Percentiles rank a stretch among this genome's conserved stretches.
Conservation (phyloP, 2,797 vertebrate genomes). For the Characodon lateralis region DNA sequence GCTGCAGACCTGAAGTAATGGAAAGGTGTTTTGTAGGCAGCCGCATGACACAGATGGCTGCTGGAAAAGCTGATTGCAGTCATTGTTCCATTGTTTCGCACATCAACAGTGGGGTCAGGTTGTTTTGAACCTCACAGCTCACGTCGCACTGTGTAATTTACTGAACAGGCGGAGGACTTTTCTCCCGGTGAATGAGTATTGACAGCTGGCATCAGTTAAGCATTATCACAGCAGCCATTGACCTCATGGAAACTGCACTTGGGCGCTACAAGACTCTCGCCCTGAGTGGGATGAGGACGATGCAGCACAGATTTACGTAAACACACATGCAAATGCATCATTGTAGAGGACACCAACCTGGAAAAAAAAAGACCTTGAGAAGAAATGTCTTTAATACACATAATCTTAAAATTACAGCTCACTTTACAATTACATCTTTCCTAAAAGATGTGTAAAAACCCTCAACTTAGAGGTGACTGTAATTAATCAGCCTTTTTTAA, state of each 20-base stretch:
- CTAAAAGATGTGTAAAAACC: too few species aligned
- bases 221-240: conserved; percentile 74
- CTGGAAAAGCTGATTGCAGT: conserved; percentile 77
- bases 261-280: conserved; percentile 49
- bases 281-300: conserved; percentile 20
- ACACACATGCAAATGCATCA: neutral
- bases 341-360: neutral
- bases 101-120: conserved; percentile 76
- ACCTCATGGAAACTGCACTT: conserved; percentile 58
- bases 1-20: conserved; percentile 65
- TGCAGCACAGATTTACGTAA: conserved; percentile 9
- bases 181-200: conserved; percentile 78
- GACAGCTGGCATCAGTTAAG: conserved; percentile 74
- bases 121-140: conserved; percentile 71
- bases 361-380: neutral
- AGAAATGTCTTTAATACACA: neutral
- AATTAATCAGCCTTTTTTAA: too few species aligned
- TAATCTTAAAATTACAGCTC: neutral
- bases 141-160: conserved; percentile 77
- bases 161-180: conserved; percentile 77
- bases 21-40: conserved; percentile 75
- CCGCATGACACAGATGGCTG: conserved; percentile 71
- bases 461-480: too few species aligned
- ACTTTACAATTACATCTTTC: too few species aligned
- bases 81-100: conserved; percentile 80